phyloP scores from a whole-genome alignment of 2,888 invertebrate species.

The Conomelus anceps region DNA sequence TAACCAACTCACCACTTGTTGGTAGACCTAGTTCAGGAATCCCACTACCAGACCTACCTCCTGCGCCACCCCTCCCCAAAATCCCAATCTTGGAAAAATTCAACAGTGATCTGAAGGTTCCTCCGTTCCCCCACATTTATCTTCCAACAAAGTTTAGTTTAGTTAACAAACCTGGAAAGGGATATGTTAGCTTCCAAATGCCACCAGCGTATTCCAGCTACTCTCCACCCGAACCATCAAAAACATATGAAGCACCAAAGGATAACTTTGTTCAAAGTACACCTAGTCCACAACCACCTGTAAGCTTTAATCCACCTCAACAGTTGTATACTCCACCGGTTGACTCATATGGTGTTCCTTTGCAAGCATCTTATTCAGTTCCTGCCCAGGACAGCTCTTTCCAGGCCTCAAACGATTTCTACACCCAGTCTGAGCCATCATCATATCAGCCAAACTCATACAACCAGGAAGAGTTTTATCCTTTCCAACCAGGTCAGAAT shows the following conservation, averaged over 20 bases:
- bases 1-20: slow-evolving; percentile 18
- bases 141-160: slow-evolving; percentile 25
- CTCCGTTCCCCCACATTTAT: slow-evolving; percentile 27
- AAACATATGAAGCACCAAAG: slow-evolving; percentile 7
- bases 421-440: neutral
- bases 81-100: slow-evolving; percentile 24
- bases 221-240: slow-evolving; percentile 5
- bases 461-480: neutral
- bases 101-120: slow-evolving; percentile 17
- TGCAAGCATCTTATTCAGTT: neutral
- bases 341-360: slow-evolving; percentile 37
- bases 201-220: slow-evolving; percentile 2
- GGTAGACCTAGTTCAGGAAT: slow-evolving; percentile 10
- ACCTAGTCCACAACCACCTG: neutral
- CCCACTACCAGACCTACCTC: slow-evolving; percentile 24
- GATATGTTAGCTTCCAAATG: slow-evolving; percentile 27
- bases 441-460: neutral
- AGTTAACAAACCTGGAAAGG: slow-evolving; percentile 23
- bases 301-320: slow-evolving; percentile 1
- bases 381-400: neutral
- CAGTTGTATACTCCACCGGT: slow-evolving; percentile 39
- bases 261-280: neutral
- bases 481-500: neutral
- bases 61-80: slow-evolving; percentile 24
- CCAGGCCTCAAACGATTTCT: neutral